Conservation (phyloP, 2,888 invertebrate genomes). For the Linnaemya tessellans region DNA sequence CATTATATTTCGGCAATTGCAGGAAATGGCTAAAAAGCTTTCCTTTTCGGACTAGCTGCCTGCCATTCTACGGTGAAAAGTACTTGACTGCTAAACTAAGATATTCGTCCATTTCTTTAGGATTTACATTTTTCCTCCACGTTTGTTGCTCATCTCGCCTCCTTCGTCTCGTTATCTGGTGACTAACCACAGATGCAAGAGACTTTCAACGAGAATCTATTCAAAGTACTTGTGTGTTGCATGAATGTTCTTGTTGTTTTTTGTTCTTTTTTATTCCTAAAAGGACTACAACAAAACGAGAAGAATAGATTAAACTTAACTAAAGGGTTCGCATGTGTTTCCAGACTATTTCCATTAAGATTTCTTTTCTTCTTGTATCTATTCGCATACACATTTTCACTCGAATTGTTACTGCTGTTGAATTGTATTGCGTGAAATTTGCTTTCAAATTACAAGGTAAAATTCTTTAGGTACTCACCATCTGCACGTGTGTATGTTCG, state of each 20-base stretch:
- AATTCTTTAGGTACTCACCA: constrained; percentile 37
- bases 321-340: constrained; percentile 69
- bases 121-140: constrained; percentile 57
- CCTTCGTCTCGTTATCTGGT: constrained; percentile 29
- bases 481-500: background rate
- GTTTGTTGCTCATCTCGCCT: constrained; percentile 24
- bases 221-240: constrained; percentile 54
- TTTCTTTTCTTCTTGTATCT: constrained; percentile 36
- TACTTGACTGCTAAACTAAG: constrained; percentile 61
- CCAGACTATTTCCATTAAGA: constrained; percentile 67
- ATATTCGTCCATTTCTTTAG: constrained; percentile 42
- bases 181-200: constrained; percentile 50
- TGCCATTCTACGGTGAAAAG: constrained; percentile 53
- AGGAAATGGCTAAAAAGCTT: constrained; percentile 74
- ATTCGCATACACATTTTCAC: constrained; percentile 19
- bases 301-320: constrained; percentile 58
- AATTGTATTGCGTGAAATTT: constrained; percentile 71
- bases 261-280: constrained; percentile 16
- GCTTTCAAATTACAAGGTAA: constrained; percentile 70
- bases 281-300: constrained; percentile 15
- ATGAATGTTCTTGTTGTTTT: constrained; percentile 40
- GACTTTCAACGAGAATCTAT: constrained; percentile 55
- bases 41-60: constrained; percentile 63
- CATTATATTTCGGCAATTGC: constrained; percentile 69
- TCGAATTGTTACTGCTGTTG: constrained; percentile 47